Base-by-base conservation (phyloP, 2,113 vertebrate species). In the Xyrauchen texanus region DNA sequence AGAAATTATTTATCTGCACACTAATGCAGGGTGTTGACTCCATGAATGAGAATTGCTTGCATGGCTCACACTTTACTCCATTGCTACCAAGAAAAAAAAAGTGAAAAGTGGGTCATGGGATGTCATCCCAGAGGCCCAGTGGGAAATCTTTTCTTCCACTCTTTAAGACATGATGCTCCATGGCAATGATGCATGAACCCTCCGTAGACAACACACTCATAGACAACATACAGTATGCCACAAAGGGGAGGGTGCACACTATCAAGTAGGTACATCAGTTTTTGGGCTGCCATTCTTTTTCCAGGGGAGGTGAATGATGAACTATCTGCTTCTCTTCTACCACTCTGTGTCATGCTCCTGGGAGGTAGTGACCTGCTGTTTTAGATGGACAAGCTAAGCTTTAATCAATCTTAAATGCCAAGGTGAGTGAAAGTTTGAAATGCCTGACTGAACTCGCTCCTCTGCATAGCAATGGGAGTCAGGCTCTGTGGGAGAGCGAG, bases 391-490 rank as follows among this genome's bases (percentile, higher is more conserved):
- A 85, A 81, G 67, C 74, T 64, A 79, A 60, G 61, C 78, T 79
- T 78, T 74, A 83, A 84, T 82, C 80, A 81, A 67, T 84, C 79
- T 60, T 57, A 75, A 81, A 84, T 79, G 76, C 83, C 79, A 81
- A 75, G 61, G 79, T 66, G 62, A 70, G 6, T 3, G 58, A 68
- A 62, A 52, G 45, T 66, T 67, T 84, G 75, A 84, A 78, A 81
- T 52, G 70, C 58, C 68, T 61, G 57, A 77, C 82, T 81, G 44
- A 72, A 65, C 62, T 13, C 10, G 6, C 57, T 77, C 49, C 21
- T 4, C 21, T 13, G 44, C 34, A 71, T 55, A 71, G 76, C 58
- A 52, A 68, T 51, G 12, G 67, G 83, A 78, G 66, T 60, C 58
- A 1, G 60, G 42, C 80, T 77, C 73, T 15, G 47, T 70, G 66